Evolutionary conservation across 2,888 invertebrate species (phyloP).

Genomic region (Orthosia gracilis): DNA sequence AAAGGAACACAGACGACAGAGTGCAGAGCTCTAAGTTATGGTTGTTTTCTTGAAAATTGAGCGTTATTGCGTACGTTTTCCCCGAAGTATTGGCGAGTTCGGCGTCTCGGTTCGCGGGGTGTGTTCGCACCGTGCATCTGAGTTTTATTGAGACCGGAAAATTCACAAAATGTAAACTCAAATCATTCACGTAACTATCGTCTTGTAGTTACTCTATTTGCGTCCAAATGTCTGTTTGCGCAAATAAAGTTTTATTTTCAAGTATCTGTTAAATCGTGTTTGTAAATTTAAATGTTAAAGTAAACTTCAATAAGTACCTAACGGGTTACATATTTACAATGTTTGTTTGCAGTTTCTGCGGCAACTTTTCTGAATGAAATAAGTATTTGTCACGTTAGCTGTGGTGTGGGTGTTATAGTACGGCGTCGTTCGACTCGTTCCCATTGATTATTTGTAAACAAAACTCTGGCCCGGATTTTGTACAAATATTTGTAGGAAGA

Average conservation of each 20-base stretch:
- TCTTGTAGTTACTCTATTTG: constrained; percentile 72
- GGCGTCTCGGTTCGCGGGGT: constrained; percentile 65
- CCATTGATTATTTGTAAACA: constrained; percentile 84
- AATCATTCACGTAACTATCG: constrained; percentile 79
- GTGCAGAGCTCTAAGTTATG: constrained; percentile 89
- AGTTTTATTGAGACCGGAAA: constrained; percentile 82
- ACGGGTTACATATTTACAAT: constrained; percentile 56
- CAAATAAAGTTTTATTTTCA: constrained; percentile 48
- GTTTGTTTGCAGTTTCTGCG: constrained; percentile 60
- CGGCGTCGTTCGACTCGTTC: constrained; percentile 70
- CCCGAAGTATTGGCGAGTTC: constrained; percentile 75
- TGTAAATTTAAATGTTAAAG: constrained; percentile 42
- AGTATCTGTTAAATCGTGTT: constrained; percentile 48
- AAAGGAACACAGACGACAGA: constrained; percentile 89
- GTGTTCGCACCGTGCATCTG: constrained; percentile 66
- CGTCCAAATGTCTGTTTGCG: constrained; percentile 53
- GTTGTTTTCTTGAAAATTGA: constrained; percentile 90
- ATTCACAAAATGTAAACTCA: constrained; percentile 81
- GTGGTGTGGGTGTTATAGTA: constrained; percentile 55
- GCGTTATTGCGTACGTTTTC: constrained; percentile 87
- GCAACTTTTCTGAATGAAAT: constrained; percentile 59
- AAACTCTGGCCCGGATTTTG: constrained; percentile 75
- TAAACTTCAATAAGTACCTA: constrained; percentile 48
- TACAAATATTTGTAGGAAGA: constrained; percentile 84
- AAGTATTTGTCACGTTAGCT: constrained; percentile 60